phyloP scores from a whole-genome alignment of 2,888 invertebrate genomes.

The Sarcophaga variegata region DNA sequence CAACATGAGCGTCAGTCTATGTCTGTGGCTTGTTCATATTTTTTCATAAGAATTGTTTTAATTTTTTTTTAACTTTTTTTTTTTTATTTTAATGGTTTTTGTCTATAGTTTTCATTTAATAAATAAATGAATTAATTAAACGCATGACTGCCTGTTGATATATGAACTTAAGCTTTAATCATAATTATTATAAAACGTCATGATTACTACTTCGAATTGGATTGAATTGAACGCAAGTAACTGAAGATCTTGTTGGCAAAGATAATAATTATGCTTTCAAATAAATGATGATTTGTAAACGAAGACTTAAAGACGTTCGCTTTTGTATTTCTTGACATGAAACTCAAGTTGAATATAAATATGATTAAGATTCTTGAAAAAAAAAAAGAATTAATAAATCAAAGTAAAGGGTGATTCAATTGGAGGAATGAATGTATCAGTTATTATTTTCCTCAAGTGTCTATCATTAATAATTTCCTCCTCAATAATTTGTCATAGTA shows the following conservation, averaged over 20 bases:
- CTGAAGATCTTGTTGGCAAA: conserved; percentile 49
- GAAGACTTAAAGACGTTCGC: not conserved
- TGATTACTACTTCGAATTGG: conserved; percentile 20
- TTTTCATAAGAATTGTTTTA: not conserved
- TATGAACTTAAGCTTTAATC: conserved; percentile 63
- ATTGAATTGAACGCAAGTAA: not conserved
- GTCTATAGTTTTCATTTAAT: conserved; percentile 20
- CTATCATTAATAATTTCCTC: no score
- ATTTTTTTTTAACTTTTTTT: no score
- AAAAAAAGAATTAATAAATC: not conserved
- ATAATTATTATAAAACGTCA: conserved; percentile 55
- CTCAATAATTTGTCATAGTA: no score
- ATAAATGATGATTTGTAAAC: conserved; percentile 10
- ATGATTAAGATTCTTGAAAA: not conserved
- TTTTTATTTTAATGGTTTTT: not conserved
- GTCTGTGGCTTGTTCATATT: not conserved
- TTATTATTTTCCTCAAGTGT: no score
- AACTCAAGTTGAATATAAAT: conserved; percentile 24
- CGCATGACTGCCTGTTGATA: conserved; percentile 63
- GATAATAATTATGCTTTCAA: conserved; percentile 18
- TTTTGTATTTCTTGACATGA: not conserved
- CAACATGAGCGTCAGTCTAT: not conserved
- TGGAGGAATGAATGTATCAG: no score
- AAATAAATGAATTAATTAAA: conserved; percentile 65
- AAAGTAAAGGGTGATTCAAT: not conserved